Evolutionary conservation across 2,797 vertebrate genomes (phyloP), one percentile per base, ranked within the genome.

Genomic region (Mormyrops attenuatus): DNA sequence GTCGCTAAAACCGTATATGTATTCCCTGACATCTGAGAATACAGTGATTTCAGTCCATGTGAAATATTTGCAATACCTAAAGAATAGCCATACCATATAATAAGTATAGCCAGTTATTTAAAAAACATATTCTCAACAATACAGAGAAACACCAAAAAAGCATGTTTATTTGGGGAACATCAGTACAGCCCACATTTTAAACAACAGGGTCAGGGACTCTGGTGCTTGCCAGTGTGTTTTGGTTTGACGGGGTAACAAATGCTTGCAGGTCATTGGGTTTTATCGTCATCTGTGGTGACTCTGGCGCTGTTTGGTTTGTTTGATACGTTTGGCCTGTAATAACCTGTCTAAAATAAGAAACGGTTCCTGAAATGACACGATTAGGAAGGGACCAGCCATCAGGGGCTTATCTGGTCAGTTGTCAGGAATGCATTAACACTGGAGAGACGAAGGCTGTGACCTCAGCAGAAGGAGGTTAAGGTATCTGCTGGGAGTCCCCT

Each of bases 401-500:
- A 41, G 49, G 34, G 41, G 41, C 41, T 50, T 50, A 30, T 50
- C 82, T 53, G 38, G 22, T 60, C 57, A 44, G 22, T 17, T 89
- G 82, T 85, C 82, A 34, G 53, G 77, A 89, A 89, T 22, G 20
- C 53, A 89, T 66, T 66, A 49, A 57, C 38, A 77, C 47, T 47
- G 11, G 15, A 84, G 34, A 89, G 26, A 41, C 6, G 34, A 15
- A 73, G 88, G 73, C 52, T 44, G 47, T 77, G 66, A 88, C 73
- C 87, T 69, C 50, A 26, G 30, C 38, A 20, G 49, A 53, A 50
- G 13, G 22, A 41, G 55, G n/a, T 57, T 41, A 47, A 57, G 30
- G 26, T 13, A 60, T 80, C 88, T 47, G 88, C 85, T 87, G 85
- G 89, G 80, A 90, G 86, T 88, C 89, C 66, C 92, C 90, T 91